phyloP scores from a whole-genome alignment of 1,140 invertebrate species.

The Hyphantria cunea region DNA sequence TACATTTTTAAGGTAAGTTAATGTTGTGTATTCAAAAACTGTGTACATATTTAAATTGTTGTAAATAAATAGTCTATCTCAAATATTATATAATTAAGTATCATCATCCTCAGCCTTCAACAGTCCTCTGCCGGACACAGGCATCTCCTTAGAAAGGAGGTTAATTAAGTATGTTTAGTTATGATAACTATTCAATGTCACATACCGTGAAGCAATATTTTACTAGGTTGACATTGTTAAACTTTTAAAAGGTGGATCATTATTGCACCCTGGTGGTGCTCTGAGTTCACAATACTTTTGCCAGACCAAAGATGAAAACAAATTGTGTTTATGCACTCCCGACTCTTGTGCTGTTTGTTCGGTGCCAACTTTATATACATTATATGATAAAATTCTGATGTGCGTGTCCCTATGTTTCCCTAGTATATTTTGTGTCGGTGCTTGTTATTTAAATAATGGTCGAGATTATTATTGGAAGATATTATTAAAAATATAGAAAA shows the following conservation, averaged over 20 bases:
- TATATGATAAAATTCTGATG: constrained; percentile 25
- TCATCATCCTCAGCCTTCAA: too few species aligned
- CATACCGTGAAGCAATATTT: constrained; percentile 26
- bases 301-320: constrained; percentile 63
- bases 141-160: too few species aligned
- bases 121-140: too few species aligned
- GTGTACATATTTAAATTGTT: constrained; percentile 76
- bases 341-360: constrained; percentile 47
- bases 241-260: constrained; percentile 11
- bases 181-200: constrained; percentile 24
- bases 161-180: constrained; percentile 35
- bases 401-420: constrained; percentile 24
- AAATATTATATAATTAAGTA: constrained; percentile 54
- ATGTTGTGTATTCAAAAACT: constrained; percentile 71
- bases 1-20: constrained; percentile 53
- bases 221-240: constrained; percentile 38
- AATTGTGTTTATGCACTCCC: constrained; percentile 43
- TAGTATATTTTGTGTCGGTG: constrained; percentile 36
- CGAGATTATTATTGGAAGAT: constrained; percentile 31
- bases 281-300: constrained; percentile 51
- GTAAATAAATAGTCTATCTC: constrained; percentile 76
- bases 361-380: constrained; percentile 48
- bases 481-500: constrained; percentile 25
- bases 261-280: constrained; percentile 43
- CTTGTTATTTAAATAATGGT: constrained; percentile 37